Base-by-base conservation (phyloP, 2,113 vertebrate species). In the Elephantulus edwardii region DNA sequence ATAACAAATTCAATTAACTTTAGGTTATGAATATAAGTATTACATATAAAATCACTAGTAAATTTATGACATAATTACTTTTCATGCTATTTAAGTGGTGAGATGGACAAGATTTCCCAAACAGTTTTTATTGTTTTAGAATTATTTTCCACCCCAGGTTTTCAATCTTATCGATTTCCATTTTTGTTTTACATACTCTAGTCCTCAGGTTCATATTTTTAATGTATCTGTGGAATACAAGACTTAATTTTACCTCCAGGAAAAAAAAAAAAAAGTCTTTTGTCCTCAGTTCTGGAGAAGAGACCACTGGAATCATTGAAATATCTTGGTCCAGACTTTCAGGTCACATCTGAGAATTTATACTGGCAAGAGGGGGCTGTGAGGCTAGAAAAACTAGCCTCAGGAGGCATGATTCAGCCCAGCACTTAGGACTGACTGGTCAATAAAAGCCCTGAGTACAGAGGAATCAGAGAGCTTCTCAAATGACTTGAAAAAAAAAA, bases 1-100 rank as follows among this genome's bases (percentile, higher is more conserved):
- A 72, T 89, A 86, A 77, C n/a, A 95, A 90, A 84, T 77, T 86
- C 44, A 92, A 48, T 93, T 62, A 94, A 52, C 52, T 68, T 68
- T 75, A 54, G 40, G 56, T 71, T 83, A 88, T 38, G 10, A 86
- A 72, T 71, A 88, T 38, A 8, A 86, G 68, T 71, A 82, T 88
- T 75, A 93, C 38, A 66, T 48, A 48, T 88, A 76, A 60, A 92
- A 93, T 66, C 6, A 85, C 12, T 4, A 90, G 28, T 60, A 28
- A 35, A 81, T 79, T 92, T 86, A 72, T 50, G 50, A 93, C 24
- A 76, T 58, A 89, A 81, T 66, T 74, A 44, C 83, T 42, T 91
- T 40, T 86, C 16, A 42, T 48, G n/a, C 44, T 60, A 62, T 26
- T 50, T 70, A 89, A 88, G 54, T 58, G 20, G 60, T 42, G 19